Base-by-base conservation (phyloP, 2,797 vertebrate genomes). In the Neosilurus mollespiculum region DNA sequence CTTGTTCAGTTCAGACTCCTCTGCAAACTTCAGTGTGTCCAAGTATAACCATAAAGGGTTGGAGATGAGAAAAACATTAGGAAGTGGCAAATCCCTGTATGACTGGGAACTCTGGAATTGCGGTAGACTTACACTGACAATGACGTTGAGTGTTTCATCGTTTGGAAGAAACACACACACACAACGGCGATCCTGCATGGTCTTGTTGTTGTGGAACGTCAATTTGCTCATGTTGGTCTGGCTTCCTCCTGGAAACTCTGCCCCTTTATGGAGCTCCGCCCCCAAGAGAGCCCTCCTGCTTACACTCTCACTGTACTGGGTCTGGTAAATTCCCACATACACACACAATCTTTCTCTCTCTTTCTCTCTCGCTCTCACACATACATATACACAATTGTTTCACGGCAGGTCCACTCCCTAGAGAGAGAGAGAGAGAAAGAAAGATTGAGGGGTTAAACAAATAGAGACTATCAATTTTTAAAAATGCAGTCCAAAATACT, bases 111-210 rank as follows among this genome's bases (percentile, higher is more conserved):
- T 65, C 72, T 72, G 24, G 65, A 24, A 73, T 71, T 75, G 66
- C 37, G 56, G 43, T 75, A 22, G 76, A 92, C 97, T 97, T 89
- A 99, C 98, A 56, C 96, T 98, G 87, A 99, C 97, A 87, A 99
- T 99, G 92, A 99, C 95, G 86, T 97, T 97, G 89, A 99, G 96
- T 0, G 98, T 98, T 88, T 99, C 96, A 58, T 99, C 98, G 0
- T 98, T 98, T 85, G 98, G 98, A 88, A 99, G 95, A 95, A 99
- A 99, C 88, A 99, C 97, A 89, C 98, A 99, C 84, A 99, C 96
- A 65, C 97, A 99, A 89, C 98, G 96, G 88, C 98, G 97, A 95
- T 99, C 98, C 93, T 99, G 98, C 98, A 99, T 99, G 94, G 95
- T 93, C 97, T 96, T 96, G 94, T 99, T 99, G 93, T 98, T 99